Percentiles rank a stretch among this genome's conserved stretches.
These are phyloP conservation scores for Mastomys coucha DNA, from an alignment of 2,113 vertebrate species.

Conservation along the genomic window DNA sequence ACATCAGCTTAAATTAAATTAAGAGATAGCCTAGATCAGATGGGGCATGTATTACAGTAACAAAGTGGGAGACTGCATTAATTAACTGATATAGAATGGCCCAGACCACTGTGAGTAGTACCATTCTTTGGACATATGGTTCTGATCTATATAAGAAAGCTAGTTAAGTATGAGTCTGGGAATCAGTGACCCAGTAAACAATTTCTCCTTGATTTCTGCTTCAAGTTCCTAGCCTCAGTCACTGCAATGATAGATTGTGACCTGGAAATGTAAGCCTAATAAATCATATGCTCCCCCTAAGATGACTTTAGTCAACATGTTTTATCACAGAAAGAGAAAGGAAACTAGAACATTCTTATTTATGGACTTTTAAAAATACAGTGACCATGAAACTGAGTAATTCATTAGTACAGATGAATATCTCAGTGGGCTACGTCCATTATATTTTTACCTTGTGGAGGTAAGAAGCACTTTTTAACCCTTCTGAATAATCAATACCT, in stretches of 20 bases:
- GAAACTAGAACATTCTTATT: neutral
- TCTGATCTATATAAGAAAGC: neutral
- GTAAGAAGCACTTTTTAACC: neutral
- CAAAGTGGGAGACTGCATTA: neutral
- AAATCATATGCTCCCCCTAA: neutral
- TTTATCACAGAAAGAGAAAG: neutral
- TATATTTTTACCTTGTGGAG: neutral
- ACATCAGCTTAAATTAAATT: neutral
- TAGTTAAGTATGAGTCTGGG: neutral
- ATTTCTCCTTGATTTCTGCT: neutral
- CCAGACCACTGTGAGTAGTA: neutral
- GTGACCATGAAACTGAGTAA: neutral
- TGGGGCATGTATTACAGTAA: neutral
- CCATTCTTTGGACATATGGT: neutral
- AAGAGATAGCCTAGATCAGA: neutral
- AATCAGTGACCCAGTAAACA: neutral
- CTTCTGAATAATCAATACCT: neutral
- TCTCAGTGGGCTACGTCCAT: neutral
- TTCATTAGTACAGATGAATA: neutral
- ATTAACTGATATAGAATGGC: neutral
- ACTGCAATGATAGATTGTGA: neutral
- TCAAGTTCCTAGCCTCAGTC: neutral
- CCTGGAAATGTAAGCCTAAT: neutral
- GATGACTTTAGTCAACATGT: neutral
- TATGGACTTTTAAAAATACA: neutral